Conservation (phyloP, 2,113 vertebrate genomes). For the Taurulus bubalis region DNA sequence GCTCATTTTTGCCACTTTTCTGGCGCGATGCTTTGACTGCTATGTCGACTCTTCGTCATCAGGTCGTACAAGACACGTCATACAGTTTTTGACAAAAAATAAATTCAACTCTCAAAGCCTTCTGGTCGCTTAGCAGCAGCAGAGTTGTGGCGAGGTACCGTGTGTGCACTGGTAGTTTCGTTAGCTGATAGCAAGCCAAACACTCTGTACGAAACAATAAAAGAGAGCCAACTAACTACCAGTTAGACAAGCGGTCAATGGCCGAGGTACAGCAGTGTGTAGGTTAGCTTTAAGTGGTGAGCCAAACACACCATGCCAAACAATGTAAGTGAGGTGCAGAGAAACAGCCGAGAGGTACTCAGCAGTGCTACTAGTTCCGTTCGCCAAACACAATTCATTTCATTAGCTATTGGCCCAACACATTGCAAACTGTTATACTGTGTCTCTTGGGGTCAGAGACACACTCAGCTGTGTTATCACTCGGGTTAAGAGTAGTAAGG, state of each 20-base stretch:
- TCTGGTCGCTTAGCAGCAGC: not conserved
- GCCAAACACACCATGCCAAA: not conserved
- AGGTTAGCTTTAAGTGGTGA: no score
- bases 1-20: not conserved
- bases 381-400: no score
- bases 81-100: not conserved
- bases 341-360: no score
- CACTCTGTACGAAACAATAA: not conserved
- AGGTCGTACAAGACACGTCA: not conserved
- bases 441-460: no score
- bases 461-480: no score
- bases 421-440: no score
- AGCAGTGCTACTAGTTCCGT: no score
- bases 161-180: not conserved
- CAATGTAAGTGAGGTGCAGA: not conserved
- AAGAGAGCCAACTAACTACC: not conserved
- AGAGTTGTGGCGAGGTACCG: not conserved
- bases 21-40: not conserved
- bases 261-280: not conserved
- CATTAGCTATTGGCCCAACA: no score
- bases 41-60: not conserved
- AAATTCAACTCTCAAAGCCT: not conserved
- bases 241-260: not conserved
- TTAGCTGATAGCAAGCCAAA: not conserved
- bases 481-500: no score